These are phyloP conservation scores for Campoletis sonorensis DNA, from an alignment of 1,140 invertebrate species.

Conservation along the genomic window DNA sequence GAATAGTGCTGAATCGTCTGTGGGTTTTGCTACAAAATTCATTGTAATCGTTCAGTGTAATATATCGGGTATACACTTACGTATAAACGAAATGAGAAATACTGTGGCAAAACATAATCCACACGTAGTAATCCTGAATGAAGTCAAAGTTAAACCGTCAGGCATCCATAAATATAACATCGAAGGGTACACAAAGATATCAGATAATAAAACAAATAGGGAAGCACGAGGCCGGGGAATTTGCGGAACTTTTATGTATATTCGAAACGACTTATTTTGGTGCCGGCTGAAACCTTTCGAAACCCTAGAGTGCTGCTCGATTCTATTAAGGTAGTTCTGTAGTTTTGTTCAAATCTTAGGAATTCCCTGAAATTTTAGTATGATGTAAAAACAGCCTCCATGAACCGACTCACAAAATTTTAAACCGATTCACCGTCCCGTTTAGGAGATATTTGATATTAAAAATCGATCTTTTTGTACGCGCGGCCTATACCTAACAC, in stretches of 20 bases:
- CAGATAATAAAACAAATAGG: slow-evolving; percentile 30
- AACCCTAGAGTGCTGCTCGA: slow-evolving; percentile 32
- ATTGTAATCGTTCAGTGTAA: slow-evolving; percentile 23
- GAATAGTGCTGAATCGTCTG: slow-evolving; percentile 26
- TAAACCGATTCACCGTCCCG: no score
- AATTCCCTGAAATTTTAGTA: no score
- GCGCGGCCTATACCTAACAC: no score
- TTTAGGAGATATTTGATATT: no score
- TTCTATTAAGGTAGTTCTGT: no score
- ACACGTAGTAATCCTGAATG: slow-evolving; percentile 38
- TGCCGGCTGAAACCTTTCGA: slow-evolving; percentile 33
- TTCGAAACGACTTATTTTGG: slow-evolving; percentile 37
- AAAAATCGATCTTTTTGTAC: no score
- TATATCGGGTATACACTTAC: slow-evolving; percentile 30
- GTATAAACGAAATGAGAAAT: slow-evolving; percentile 36
- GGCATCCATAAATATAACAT: slow-evolving; percentile 26
- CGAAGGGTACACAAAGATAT: slow-evolving; percentile 35
- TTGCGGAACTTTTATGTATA: slow-evolving; percentile 34
- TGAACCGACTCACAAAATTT: no score
- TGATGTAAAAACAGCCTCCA: no score
- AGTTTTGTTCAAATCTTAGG: no score
- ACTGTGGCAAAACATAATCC: slow-evolving; percentile 29
- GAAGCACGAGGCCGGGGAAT: slow-evolving; percentile 26
- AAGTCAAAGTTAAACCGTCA: slow-evolving; percentile 36
- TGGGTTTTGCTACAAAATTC: slow-evolving; percentile 18